Evolutionary conservation across 2,113 vertebrate genomes (phyloP).

Genomic region (Callipepla squamata): DNA sequence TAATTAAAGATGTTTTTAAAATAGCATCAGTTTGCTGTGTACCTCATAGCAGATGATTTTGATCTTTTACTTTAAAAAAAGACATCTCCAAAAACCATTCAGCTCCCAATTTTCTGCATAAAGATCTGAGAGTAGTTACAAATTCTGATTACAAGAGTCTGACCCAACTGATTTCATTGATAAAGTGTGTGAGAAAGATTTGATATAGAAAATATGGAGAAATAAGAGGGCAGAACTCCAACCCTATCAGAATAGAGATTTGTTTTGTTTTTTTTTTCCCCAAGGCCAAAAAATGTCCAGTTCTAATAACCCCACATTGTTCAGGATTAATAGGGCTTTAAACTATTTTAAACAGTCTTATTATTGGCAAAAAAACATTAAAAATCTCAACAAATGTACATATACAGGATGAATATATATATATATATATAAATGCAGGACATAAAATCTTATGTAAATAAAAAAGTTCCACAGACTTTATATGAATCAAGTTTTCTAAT

Average conservation of each 20-base stretch:
- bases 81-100: neutral
- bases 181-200: neutral
- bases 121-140: conserved; percentile 10
- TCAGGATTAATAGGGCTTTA: neutral
- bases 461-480: neutral
- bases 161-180: neutral
- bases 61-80: neutral
- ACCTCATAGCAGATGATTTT: neutral
- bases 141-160: neutral
- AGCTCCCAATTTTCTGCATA: neutral
- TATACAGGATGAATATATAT: neutral
- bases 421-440: neutral
- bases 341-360: conserved; percentile 28
- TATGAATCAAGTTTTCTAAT: neutral
- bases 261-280: neutral
- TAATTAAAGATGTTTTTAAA: neutral
- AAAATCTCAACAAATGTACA: neutral
- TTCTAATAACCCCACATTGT: neutral
- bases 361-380: neutral
- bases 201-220: neutral
- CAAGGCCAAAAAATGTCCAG: too few relatives aligned
- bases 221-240: neutral
- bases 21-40: neutral
- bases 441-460: neutral
- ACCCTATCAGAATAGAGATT: neutral